A percentile compares a stretch with the other conserved stretches of the same genome.
phyloP scores from a whole-genome alignment of 1,140 invertebrate genomes.

The Heliconius hewitsoni region DNA sequence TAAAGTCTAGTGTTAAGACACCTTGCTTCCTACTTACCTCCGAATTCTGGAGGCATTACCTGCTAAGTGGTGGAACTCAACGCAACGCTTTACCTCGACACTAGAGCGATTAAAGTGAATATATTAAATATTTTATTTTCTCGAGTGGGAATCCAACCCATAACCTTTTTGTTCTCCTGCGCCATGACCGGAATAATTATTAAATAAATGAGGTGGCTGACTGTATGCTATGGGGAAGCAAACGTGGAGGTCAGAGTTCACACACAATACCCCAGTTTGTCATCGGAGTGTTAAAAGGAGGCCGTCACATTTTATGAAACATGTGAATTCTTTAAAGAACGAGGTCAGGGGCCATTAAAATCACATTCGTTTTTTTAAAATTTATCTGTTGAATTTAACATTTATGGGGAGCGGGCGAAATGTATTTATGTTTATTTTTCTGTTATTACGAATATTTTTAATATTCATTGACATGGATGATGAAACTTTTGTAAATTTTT shows the following conservation, averaged over 20 bases:
- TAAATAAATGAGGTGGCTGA: background rate
- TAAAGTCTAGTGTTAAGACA: too few species aligned
- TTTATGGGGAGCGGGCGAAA: background rate
- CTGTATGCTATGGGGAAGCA: background rate
- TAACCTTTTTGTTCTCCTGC: too few species aligned
- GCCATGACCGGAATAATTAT: too few species aligned
- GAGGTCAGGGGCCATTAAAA: conserved; percentile 17
- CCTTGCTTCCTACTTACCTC: too few species aligned
- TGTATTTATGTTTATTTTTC: background rate
- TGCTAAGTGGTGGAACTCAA: too few species aligned
- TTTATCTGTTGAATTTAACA: conserved; percentile 9
- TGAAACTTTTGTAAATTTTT: background rate
- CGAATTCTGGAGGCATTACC: too few species aligned
- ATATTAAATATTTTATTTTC: too few species aligned
- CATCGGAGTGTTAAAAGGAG: conserved; percentile 24
- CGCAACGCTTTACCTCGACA: too few species aligned
- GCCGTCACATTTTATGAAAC: conserved; percentile 18
- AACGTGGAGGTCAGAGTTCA: conserved; percentile 20
- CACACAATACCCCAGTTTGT: conserved; percentile 22
- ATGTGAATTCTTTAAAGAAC: conserved; percentile 17
- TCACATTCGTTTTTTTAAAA: conserved; percentile 2
- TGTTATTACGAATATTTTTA: background rate
- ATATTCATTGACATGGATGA: background rate
- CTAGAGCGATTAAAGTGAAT: too few species aligned
- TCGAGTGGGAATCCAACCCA: too few species aligned